phyloP scores from a whole-genome alignment of 2,113 vertebrate genomes.

The Xyliphius kryptos region DNA sequence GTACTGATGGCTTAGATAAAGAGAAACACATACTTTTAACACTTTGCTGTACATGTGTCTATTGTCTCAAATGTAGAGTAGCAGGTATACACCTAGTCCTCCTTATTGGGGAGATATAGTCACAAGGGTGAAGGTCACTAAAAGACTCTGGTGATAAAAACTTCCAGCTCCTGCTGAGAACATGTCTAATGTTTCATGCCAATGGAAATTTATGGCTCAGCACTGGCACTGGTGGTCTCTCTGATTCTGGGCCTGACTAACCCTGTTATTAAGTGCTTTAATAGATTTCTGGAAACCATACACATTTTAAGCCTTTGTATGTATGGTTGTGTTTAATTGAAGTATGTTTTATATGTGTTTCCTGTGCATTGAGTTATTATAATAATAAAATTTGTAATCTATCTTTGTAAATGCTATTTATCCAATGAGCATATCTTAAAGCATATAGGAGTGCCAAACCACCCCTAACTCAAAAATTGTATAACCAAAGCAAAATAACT shows the following conservation, averaged over 20 bases:
- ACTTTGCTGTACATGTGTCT: neutral
- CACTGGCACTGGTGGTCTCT: constrained; percentile 41
- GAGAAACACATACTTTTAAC: constrained; percentile 8
- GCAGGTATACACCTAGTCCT: constrained; percentile 40
- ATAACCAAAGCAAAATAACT: too few relatives aligned
- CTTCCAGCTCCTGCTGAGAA: constrained; percentile 50
- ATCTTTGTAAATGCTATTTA: too few relatives aligned
- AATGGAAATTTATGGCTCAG: constrained; percentile 52
- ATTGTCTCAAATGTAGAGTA: constrained; percentile 30
- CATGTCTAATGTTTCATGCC: constrained; percentile 62
- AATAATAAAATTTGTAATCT: too few relatives aligned
- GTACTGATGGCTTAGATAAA: constrained; percentile 1
- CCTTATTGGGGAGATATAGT: constrained; percentile 51
- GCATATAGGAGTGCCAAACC: too few relatives aligned
- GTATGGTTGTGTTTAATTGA: too few relatives aligned
- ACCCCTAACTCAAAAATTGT: too few relatives aligned
- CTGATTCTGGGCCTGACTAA: constrained; percentile 13
- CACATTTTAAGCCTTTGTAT: too few relatives aligned
- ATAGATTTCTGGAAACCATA: neutral
- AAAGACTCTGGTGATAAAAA: constrained; percentile 57
- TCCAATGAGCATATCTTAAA: too few relatives aligned
- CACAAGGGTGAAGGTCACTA: constrained; percentile 46
- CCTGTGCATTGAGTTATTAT: too few relatives aligned
- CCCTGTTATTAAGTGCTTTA: neutral
- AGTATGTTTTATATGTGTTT: too few relatives aligned